Evolutionary conservation across 2,888 invertebrate species (phyloP).

Genomic region (Ctenicera cuprea): DNA sequence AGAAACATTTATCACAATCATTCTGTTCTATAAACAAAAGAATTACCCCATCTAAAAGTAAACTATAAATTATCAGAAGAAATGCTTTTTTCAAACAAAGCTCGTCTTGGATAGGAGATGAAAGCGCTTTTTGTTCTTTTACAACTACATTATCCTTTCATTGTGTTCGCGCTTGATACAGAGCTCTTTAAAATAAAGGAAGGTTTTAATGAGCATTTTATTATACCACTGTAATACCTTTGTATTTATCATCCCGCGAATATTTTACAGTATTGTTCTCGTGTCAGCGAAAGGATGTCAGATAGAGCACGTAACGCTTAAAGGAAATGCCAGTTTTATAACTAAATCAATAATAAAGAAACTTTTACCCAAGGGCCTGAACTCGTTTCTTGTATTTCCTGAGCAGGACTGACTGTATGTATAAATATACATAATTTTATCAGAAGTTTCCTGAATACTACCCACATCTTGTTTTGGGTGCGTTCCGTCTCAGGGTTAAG

Average conservation of each 20-base stretch:
- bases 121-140: conserved; percentile 40
- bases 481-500: neutral
- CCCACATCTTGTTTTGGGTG: neutral
- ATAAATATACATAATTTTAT: conserved; percentile 25
- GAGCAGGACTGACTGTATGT: conserved; percentile 9
- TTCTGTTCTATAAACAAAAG: neutral
- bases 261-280: conserved; percentile 39
- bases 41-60: neutral
- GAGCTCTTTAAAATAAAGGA: conserved; percentile 38
- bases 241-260: conserved; percentile 41
- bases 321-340: conserved; percentile 27
- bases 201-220: conserved; percentile 45
- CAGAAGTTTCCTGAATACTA: conserved; percentile 4
- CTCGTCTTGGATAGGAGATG: conserved; percentile 14
- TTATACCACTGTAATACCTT: conserved; percentile 42
- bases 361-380: conserved; percentile 1
- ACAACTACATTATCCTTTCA: conserved; percentile 43
- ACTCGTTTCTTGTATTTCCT: neutral
- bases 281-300: conserved; percentile 30
- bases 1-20: neutral
- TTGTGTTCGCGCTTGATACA: conserved; percentile 39
- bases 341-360: conserved; percentile 28
- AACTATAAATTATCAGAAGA: conserved; percentile 28
- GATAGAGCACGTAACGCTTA: conserved; percentile 26
- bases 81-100: conserved; percentile 1